Evolutionary conservation across 1,140 invertebrate species (phyloP).

Genomic region (Psilanteris sp.): DNA sequence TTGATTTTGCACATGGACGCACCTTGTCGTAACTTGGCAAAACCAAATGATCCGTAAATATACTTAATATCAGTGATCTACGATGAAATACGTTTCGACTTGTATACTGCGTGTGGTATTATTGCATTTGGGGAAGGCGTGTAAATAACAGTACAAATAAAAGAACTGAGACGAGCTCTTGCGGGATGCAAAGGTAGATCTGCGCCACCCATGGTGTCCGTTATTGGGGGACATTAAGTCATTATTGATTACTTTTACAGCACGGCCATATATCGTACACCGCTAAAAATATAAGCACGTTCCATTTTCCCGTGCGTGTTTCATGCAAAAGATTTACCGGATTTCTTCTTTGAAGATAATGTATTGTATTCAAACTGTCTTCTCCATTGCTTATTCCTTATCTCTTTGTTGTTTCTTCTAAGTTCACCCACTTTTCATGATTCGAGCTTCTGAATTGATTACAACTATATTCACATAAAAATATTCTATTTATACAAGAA

Average conservation of each 20-base stretch:
- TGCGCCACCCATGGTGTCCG: conserved; percentile 77
- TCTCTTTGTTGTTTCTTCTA: no score
- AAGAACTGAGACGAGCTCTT: conserved; percentile 62
- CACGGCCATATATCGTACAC: conserved; percentile 65
- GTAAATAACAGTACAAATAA: conserved; percentile 68
- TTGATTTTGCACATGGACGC: conserved; percentile 7
- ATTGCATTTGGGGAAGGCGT: conserved; percentile 57
- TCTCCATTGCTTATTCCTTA: conserved; percentile 9
- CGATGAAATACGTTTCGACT: conserved; percentile 38
- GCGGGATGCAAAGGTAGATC: conserved; percentile 65
- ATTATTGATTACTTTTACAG: conserved; percentile 77
- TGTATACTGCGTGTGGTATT: conserved; percentile 48
- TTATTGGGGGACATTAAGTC: conserved; percentile 78
- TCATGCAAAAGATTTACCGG: conserved; percentile 56
- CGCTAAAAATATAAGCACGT: conserved; percentile 49
- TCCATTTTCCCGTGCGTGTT: conserved; percentile 52
- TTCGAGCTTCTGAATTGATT: no score
- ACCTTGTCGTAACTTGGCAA: conserved; percentile 26
- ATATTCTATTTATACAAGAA: no score
- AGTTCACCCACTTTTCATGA: no score
- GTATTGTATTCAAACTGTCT: conserved; percentile 61
- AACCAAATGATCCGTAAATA: conserved; percentile 48
- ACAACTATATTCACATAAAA: no score
- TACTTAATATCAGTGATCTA: conserved; percentile 61
- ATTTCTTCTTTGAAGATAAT: conserved; percentile 62